Evolutionary conservation across 2,113 vertebrate species (phyloP).

Genomic region (Dolichallabes microphthalmus): DNA sequence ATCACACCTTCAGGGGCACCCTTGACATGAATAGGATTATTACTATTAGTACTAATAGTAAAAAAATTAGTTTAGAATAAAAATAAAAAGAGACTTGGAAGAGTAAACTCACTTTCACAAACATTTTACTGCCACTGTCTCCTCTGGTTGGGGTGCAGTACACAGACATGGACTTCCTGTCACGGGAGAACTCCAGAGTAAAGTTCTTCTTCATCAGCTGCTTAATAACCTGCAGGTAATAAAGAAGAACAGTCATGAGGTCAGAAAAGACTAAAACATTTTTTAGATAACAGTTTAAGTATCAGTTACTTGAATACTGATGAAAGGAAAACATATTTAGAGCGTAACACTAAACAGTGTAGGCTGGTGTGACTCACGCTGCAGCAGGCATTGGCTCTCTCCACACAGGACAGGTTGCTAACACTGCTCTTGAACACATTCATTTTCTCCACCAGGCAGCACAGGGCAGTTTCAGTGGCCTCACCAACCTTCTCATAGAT

Average conservation of each 20-base stretch:
- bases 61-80: too few species aligned
- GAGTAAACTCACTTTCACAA: slow-evolving; percentile 77
- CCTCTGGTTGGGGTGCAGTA: slow-evolving; percentile 86
- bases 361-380: slow-evolving; percentile 66
- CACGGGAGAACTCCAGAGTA: slow-evolving; percentile 91
- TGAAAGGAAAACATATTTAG: neutral
- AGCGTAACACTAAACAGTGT: neutral
- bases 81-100: neutral
- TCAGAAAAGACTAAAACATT: neutral
- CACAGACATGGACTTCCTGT: slow-evolving; percentile 94
- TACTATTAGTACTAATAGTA: neutral
- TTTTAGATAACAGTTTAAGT: neutral
- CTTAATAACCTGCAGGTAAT: slow-evolving; percentile 79
- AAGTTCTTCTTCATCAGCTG: slow-evolving; percentile 93
- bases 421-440: slow-evolving; percentile 87
- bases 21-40: slow-evolving; percentile 48
- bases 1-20: slow-evolving; percentile 85
- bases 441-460: slow-evolving; percentile 94
- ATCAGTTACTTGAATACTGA: neutral
- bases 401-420: slow-evolving; percentile 77
- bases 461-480: slow-evolving; percentile 89
- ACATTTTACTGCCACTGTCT: slow-evolving; percentile 88
- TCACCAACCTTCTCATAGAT: slow-evolving; percentile 92
- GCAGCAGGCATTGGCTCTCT: slow-evolving; percentile 89
- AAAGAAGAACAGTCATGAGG: neutral